A percentile compares a stretch with the other conserved stretches of the same genome.
These are phyloP conservation scores for Pseudocheirus occidentalis DNA, from an alignment of 2,797 vertebrate genomes.

Conservation along the genomic window DNA sequence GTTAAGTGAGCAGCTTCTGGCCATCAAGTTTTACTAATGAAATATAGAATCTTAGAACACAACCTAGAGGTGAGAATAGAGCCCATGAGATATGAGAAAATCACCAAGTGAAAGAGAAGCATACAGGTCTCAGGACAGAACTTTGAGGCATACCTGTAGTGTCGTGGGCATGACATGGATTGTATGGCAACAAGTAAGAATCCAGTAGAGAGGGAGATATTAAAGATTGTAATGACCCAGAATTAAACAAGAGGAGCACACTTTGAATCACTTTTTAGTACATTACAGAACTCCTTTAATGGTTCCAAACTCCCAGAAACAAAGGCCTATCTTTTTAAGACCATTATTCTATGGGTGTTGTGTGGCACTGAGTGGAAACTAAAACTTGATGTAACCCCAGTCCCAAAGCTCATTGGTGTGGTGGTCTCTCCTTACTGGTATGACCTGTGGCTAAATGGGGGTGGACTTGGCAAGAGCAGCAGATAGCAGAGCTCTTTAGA, in stretches of 20 bases:
- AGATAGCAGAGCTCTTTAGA: background rate
- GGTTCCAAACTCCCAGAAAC: background rate
- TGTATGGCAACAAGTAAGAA: too few relatives aligned
- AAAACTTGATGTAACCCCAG: background rate
- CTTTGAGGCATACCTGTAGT: background rate
- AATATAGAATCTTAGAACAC: background rate
- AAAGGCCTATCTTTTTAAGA: background rate
- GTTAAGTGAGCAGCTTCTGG: too few relatives aligned
- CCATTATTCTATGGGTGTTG: background rate
- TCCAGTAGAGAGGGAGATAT: background rate
- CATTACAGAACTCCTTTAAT: background rate
- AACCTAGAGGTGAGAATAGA: background rate
- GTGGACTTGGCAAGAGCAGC: background rate
- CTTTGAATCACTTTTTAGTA: background rate
- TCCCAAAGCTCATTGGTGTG: background rate
- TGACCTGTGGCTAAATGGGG: background rate
- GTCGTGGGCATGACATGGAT: background rate
- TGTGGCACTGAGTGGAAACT: background rate
- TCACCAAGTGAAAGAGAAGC: background rate
- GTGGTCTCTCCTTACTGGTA: background rate
- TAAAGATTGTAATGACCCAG: background rate
- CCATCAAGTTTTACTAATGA: too few relatives aligned
- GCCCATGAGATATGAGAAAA: background rate
- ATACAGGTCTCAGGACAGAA: background rate
- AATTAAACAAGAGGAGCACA: background rate